Evolutionary conservation across 2,888 invertebrate species (phyloP), one percentile per base, ranked within the genome.

Genomic region (Bellardia pandia): DNA sequence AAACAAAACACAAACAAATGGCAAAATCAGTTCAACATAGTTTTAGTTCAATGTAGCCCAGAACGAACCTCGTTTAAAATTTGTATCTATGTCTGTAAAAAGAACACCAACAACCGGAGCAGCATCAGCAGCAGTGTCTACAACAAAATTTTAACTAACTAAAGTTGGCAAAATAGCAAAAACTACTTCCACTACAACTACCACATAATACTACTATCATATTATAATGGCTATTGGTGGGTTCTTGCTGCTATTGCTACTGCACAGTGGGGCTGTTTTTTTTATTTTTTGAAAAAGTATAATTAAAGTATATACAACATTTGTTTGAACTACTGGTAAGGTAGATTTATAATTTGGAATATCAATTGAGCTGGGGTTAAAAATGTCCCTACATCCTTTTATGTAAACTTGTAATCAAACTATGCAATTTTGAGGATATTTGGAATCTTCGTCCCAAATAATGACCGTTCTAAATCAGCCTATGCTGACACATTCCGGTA

Each of bases 41-140:
- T 85, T 82, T 66, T 78, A 75, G 85, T 85, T 87, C 87, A 87
- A 87, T 85, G 87, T 87, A 87, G 85, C 85, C 64, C 69, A 83
- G 79, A 77, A 72, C 30, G 53, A 81, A 68, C 33, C 74, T 74
- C 76, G 23, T 78, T 77, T 45, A 75, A 84, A 78, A 78, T 71
- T 37, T 71, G 74, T 72, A 71, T 6, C 37, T 6, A 37, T 1
- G 6, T n/a, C n/a, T n/a, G n/a, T 6, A 3, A 5, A 37, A 37
- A 37, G 6, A 37, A 74, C 66, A 68, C 60, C 68, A 79, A 66
- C 76, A 69, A 68, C 51, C 11, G 14, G 42, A 83, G 42, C 56
- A 71, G 42, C 53, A 14, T 51, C 69, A 78, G 48, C 60, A 81
- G 58, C 75, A 68, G 66, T 74, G 56, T 62, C 60, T 64, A 77